Evolutionary conservation across 2,113 vertebrate genomes (phyloP).

Genomic region (Rhodinocichla rosea): DNA sequence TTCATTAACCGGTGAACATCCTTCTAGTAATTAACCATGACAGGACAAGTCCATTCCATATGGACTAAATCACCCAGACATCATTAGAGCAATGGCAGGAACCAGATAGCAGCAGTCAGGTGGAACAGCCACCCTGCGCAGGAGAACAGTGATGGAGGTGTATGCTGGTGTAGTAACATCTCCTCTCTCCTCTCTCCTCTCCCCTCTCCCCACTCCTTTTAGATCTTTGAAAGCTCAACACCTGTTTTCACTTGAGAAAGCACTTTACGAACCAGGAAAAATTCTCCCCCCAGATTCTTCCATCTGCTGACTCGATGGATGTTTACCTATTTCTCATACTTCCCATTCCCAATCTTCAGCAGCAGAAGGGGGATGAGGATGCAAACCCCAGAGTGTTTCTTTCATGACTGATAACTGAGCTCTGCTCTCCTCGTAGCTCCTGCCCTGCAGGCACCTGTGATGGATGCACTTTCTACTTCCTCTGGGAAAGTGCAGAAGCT

Average conservation of each 20-base stretch:
- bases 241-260: neutral
- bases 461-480: conserved; percentile 90
- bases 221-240: neutral
- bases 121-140: neutral
- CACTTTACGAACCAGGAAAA: neutral
- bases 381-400: neutral
- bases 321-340: neutral
- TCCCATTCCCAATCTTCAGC: neutral
- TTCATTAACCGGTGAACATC: conserved; percentile 34
- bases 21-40: conserved; percentile 44
- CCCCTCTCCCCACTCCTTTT: too few species aligned
- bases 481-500: conserved; percentile 93
- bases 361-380: neutral
- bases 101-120: neutral
- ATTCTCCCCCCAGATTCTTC: neutral
- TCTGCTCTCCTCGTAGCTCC: conserved; percentile 66
- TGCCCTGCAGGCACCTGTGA: conserved; percentile 95
- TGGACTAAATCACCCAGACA: neutral
- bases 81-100: neutral
- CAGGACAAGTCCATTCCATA: conserved; percentile 22
- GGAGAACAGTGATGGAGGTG: neutral
- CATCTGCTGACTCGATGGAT: neutral
- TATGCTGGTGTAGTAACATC: neutral
- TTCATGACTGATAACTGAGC: neutral
- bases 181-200: neutral